Evolutionary conservation across 2,113 vertebrate genomes (phyloP).

Genomic region (Antigone vipio): DNA sequence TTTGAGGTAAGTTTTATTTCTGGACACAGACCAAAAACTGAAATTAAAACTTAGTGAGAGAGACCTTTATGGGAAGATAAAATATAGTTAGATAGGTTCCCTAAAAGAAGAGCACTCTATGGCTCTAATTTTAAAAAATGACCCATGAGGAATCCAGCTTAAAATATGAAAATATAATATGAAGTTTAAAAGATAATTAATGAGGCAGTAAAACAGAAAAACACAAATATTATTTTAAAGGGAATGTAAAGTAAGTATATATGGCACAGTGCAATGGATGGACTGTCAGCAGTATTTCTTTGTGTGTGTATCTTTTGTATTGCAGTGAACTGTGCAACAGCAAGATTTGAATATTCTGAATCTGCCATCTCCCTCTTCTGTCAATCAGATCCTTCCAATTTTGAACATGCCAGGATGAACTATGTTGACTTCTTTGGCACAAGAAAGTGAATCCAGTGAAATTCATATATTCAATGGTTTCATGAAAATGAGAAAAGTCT

Average conservation of each 20-base stretch:
- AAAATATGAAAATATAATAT: constrained; percentile 27
- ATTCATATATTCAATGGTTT: constrained; percentile 69
- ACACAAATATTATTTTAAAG: not conserved
- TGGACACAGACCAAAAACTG: not conserved
- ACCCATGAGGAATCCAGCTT: not conserved
- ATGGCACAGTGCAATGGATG: constrained; percentile 17
- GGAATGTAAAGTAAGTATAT: not conserved
- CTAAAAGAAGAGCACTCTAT: not conserved
- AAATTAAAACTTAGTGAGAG: not conserved
- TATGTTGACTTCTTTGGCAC: constrained; percentile 68
- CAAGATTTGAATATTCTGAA: constrained; percentile 67
- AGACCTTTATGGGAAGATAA: not conserved
- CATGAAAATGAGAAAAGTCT: constrained; percentile 70
- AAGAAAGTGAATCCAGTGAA: constrained; percentile 64
- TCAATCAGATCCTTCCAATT: constrained; percentile 67
- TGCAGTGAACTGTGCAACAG: constrained; percentile 48
- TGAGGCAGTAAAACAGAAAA: not conserved
- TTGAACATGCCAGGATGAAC: constrained; percentile 69
- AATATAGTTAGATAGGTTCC: not conserved
- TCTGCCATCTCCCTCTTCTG: constrained; percentile 62
- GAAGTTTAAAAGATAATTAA: constrained; percentile 40
- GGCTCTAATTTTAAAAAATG: not conserved
- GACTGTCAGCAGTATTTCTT: constrained; percentile 61
- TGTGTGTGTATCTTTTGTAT: constrained; percentile 36
- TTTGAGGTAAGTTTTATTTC: not conserved